Base-by-base conservation (phyloP, 2,113 vertebrate species). In the Ictalurus punctatus region DNA sequence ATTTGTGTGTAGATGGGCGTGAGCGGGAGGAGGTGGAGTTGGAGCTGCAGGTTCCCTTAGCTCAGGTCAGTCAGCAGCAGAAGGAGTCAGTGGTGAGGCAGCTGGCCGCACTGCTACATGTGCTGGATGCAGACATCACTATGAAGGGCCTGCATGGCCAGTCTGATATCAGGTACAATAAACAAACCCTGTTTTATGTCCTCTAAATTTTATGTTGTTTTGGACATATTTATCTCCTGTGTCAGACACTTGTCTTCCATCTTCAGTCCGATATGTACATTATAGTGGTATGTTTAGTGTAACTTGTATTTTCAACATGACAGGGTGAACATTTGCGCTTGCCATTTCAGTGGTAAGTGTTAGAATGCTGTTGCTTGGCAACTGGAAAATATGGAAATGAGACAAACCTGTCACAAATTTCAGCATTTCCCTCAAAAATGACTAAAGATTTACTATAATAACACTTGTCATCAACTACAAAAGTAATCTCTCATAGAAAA, bases 151-250 rank as follows among this genome's bases (percentile, higher is more conserved):
- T 98, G 92, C 96, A 96, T 86, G 96, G 96, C 61, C 96, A 96
- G 92, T 96, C 97, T 0, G 97, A 96, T 83, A 94, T 96, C 95
- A 99, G 97, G 98, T 99, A 96, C 3, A 96, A 93, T 6, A 78
- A 65, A 40, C 73, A 30, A 21, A 21, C 12, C 0, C 16, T 52
- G 54, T 48, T 69, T 69, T 71, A 37, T 56, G 3, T 52, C 5
- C 67, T 21, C 23, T 44, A 65, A 65, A 65, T 48, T 9, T 21
- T 23, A 65, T 16, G 23, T 40, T 61, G 52, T 83, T 84, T n/a
- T 84, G 23, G 14, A 40, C 54, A 44, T 27, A 63, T 59, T 78
- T 4, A 2, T 6, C 9, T 56, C 16, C 13, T 30, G 3, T 37
- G 37, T 44, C 19, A 74, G 73, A 37, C 34, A 40, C 14, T 19